Base-by-base conservation (phyloP, 2,113 vertebrate species). In the Microcebus tavaratra region DNA sequence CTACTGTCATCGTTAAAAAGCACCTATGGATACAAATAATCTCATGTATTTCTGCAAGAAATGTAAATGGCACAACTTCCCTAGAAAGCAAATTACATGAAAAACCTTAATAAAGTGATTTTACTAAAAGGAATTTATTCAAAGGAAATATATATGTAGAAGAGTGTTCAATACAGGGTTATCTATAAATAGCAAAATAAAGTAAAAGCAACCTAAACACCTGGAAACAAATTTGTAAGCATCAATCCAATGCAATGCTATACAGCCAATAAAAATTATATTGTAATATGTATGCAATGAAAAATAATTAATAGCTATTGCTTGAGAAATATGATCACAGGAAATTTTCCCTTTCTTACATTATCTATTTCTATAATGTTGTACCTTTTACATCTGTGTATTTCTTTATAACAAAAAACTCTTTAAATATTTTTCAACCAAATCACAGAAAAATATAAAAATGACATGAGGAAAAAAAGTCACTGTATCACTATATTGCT, bases 161-260 rank as follows among this genome's bases (percentile, higher is more conserved):
- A 93, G 27, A 4, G 18, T 83, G 11, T 78, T 85, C 23, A 86
- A 55, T 55, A 68, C 59, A 94, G 39, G 10, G 15, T 70, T 95
- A 94, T 53, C 21, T 76, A 23, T 76, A 85, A 94, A 82, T 7
- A 93, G 39, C 45, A 92, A 95, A 90, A 78, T 88, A 65, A 93
- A 75, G 50, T 12, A 91, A 21, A 96, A 85, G 27, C 36, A 93
- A 70, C 27, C 10, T 68, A 90, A 83, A 92, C 6, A 93, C 61
- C 73, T 84, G 15, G 7, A 93, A 76, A 50, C 67, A 73, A 13
- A 84, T 81, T 39, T 96, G 17, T 68, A 86, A 92, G 76, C 1
- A 70, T 48, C 36, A 96, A 88, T 42, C 45, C 11, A 96, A 93
- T 59, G 14, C 29, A 87, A 91, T 45, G 42, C 7, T 63, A 85